Conservation (phyloP, 2,113 vertebrate species). For the Aptenodytes patagonicus region DNA sequence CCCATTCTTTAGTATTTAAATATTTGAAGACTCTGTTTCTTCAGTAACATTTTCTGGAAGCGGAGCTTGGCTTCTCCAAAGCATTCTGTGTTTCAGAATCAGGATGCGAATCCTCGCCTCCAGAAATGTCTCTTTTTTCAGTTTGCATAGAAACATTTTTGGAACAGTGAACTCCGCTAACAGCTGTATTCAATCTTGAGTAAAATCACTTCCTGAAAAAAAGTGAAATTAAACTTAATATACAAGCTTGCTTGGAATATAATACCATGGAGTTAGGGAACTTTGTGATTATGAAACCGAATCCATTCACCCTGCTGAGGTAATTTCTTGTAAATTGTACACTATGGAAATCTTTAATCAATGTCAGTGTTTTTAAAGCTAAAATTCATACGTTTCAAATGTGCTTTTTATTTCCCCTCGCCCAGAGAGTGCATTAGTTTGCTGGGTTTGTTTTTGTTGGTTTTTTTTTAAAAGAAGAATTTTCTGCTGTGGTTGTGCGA, state of each 20-base stretch:
- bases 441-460: not conserved
- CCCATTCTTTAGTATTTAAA: not conserved
- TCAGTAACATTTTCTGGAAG: conserved; percentile 33
- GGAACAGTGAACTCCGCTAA: conserved; percentile 62
- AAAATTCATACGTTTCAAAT: conserved; percentile 47
- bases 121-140: conserved; percentile 56
- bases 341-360: conserved; percentile 63
- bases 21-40: conserved; percentile 20
- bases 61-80: not conserved
- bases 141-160: conserved; percentile 65
- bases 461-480: not conserved
- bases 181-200: conserved; percentile 77
- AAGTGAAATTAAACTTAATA: conserved; percentile 74
- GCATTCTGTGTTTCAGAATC: not conserved
- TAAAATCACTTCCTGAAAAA: conserved; percentile 75
- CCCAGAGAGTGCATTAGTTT: not conserved
- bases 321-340: conserved; percentile 74
- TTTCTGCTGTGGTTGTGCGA: not conserved
- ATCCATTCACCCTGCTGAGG: conserved; percentile 64
- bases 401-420: conserved; percentile 40
- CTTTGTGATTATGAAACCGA: conserved; percentile 73
- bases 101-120: conserved; percentile 48
- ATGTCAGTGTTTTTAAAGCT: conserved; percentile 59
- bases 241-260: conserved; percentile 64
- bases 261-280: conserved; percentile 52